Base-by-base conservation (phyloP, 2,797 vertebrate species). In the Spinus pinus region DNA sequence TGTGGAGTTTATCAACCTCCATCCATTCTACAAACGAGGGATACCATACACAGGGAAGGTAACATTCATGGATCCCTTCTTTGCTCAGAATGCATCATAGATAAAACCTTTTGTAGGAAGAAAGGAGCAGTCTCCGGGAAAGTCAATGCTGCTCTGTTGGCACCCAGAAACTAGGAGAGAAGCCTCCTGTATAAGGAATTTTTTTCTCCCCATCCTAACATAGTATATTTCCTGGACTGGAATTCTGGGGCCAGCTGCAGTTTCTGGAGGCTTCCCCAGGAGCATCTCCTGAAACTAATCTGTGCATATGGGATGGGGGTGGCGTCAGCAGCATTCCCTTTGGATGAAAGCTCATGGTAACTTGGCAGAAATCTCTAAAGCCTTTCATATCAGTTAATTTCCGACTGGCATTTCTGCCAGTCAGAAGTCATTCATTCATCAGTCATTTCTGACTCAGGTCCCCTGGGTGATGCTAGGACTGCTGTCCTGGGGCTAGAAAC, bases 41-140 rank as follows among this genome's bases (percentile, higher is more conserved):
- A 64, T 95, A 6, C 94, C 95, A 21, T 95, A 95, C 49, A 82
- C 90, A 33, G 95, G 95, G 19, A 95, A 96, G 94, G 96, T 97
- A 97, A 93, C 4, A 46, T 28, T 20, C 58, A 23, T 23, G 23
- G 21, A 42, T 73, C 28, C 39, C 66, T 91, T 27, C 20, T 72
- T 51, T 70, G 42, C 31, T 85, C 30, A 54, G n/a, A 86, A 49
- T 37, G 47, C 12, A n/a, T 81, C 24, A 51, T 3, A 70, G 37
- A 37, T 56, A 23, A 33, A 70, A 49, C 15, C 12, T 73, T 71
- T 41, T 42, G 30, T 65, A 56, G 60, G 37, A 53, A 81, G 60
- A 94, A 94, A 84, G 23, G 30, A 95, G 8, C 41, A 47, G 3
- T 50, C 37, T 60, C 9, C 31, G 53, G n/a, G 31, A 81, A 69